Evolutionary conservation across 2,888 invertebrate genomes (phyloP).

Genomic region (Sipunculus nudus): DNA sequence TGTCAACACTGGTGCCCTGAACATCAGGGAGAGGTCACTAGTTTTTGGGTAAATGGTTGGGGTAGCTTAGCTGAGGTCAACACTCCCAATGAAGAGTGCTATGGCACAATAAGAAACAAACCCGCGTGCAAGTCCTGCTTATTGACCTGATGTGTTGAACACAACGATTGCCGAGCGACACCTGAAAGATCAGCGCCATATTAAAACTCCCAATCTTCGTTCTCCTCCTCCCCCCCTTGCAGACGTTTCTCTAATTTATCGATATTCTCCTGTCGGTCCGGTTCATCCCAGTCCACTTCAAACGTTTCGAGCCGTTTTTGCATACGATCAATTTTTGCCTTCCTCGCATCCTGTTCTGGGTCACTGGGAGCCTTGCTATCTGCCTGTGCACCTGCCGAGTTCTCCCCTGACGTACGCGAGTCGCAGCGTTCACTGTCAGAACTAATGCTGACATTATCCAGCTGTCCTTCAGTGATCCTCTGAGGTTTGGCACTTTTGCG

Average conservation of each 20-base stretch:
- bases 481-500: conserved; percentile 96
- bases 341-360: conserved; percentile 22
- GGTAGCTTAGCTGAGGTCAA: too few relatives aligned
- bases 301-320: conserved; percentile 43
- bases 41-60: too few relatives aligned
- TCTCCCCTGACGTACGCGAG: not conserved
- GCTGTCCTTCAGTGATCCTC: conserved; percentile 90
- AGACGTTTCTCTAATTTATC: conserved; percentile 54
- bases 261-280: conserved; percentile 46
- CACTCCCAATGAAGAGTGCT: too few relatives aligned
- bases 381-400: too few relatives aligned
- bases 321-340: conserved; percentile 49
- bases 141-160: too few relatives aligned
- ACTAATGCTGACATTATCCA: conserved; percentile 45
- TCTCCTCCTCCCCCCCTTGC: conserved; percentile 39
- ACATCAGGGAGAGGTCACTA: too few relatives aligned
- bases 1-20: too few relatives aligned
- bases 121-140: too few relatives aligned
- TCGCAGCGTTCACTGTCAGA: not conserved
- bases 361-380: conserved; percentile 23
- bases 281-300: conserved; percentile 52
- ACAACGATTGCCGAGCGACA: too few relatives aligned
- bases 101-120: too few relatives aligned
- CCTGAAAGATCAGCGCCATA: too few relatives aligned
- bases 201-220: conserved; percentile 57